phyloP scores from a whole-genome alignment of 2,888 invertebrate genomes.

The Nysson spinosus region DNA sequence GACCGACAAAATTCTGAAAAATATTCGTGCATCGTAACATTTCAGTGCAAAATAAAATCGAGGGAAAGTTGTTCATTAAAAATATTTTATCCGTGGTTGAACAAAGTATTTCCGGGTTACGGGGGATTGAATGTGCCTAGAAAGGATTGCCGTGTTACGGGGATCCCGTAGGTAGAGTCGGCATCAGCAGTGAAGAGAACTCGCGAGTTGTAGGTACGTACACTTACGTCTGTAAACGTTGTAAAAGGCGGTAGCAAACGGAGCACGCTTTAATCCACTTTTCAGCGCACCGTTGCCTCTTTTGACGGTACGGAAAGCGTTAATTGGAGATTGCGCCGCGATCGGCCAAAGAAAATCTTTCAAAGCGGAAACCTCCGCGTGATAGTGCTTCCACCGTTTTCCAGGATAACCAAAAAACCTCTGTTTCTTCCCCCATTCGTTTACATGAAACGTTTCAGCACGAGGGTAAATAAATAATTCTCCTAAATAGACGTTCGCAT shows the following conservation, averaged over 20 bases:
- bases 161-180: conserved; percentile 23
- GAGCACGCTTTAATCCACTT: conserved; percentile 63
- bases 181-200: conserved; percentile 17
- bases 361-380: conserved; percentile 52
- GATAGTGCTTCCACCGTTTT: conserved; percentile 57
- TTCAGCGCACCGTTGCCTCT: conserved; percentile 56
- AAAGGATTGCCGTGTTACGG: conserved; percentile 15
- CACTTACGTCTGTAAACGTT: conserved; percentile 46
- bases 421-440: conserved; percentile 22
- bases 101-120: conserved; percentile 15
- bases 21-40: too few species aligned
- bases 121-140: conserved; percentile 16
- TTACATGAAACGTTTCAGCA: neutral
- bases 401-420: conserved; percentile 57
- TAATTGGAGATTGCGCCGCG: conserved; percentile 69
- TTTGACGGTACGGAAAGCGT: conserved; percentile 66
- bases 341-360: conserved; percentile 64
- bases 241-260: conserved; percentile 56
- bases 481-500: too few species aligned
- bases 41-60: conserved; percentile 23
- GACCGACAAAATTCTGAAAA: too few species aligned
- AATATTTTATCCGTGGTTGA: neutral
- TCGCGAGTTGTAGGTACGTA: conserved; percentile 5
- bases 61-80: neutral
- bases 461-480: too few species aligned